Base-by-base conservation (phyloP, 2,113 vertebrate genomes). In the Forbesichthys papilliferus region DNA sequence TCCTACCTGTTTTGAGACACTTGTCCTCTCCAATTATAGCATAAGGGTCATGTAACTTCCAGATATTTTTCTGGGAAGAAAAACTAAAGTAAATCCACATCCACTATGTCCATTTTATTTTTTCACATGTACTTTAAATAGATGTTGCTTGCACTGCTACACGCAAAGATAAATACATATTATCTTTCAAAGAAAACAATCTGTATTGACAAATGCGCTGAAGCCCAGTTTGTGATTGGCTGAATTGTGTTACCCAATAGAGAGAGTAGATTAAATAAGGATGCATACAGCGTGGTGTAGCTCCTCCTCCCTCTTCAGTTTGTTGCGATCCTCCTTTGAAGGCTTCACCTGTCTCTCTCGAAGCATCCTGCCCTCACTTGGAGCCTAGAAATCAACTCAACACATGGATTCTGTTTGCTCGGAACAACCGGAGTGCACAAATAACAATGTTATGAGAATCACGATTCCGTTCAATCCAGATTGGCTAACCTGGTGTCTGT, bases 21-120 rank as follows among this genome's bases (percentile, higher is more conserved):
- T 93, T 95, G 0, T 94, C 90, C 20, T 92, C 88, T 0, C 68
- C 89, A 0, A 86, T 48, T 1, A 83, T 78, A 0, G 77, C 57
- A 0, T 97, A 97, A 6, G 92, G 92, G 73, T 98, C 94, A 0
- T 95, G 91, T 69, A 93, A 88, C 12, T 81, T 75, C 96, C 97
- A 98, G 1, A 65, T 52, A 13, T 74, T 48, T 68, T 93, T 92
- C 94, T 96, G 66, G 36, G 36, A 7, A 0, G 1, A 4, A 61
- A 66, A 14, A 65, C 27, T 58, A 20, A 63, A 57, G 18, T 3
- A 6, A 55, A 55, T 16, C 4, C 11, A 51, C 48, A 51, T 27
- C 27, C 27, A 27, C 27, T 27, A 27, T 27, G 27, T 27, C 27
- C 27, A 27, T 3, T 27, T 3, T 27, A 27, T 27, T 27, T 27